These are phyloP conservation scores for Xylota sylvarum DNA, from an alignment of 2,888 invertebrate genomes.

Conservation along the genomic window DNA sequence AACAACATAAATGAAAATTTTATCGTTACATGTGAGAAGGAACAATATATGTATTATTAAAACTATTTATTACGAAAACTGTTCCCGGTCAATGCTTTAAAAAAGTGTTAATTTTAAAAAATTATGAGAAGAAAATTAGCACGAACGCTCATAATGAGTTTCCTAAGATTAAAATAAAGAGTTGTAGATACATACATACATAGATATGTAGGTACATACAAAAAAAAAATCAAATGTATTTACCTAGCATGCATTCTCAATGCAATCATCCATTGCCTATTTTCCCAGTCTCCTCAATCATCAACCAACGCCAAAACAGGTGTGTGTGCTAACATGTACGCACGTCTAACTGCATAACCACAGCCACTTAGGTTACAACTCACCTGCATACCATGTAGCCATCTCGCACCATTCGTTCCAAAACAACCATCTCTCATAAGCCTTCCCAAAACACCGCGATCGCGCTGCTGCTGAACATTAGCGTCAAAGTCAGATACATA, in stretches of 20 bases:
- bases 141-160: neutral
- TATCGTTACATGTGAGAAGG: too few species aligned
- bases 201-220: neutral
- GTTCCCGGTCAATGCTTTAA: neutral
- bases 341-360: slow-evolving; percentile 54
- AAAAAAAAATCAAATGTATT: slow-evolving; percentile 8
- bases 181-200: neutral
- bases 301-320: slow-evolving; percentile 45
- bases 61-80: neutral
- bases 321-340: slow-evolving; percentile 37
- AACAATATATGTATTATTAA: too few species aligned
- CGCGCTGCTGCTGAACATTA: slow-evolving; percentile 25
- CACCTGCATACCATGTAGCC: slow-evolving; percentile 66
- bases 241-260: slow-evolving; percentile 30
- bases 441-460: slow-evolving; percentile 39
- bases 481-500: slow-evolving; percentile 61
- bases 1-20: too few species aligned
- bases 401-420: slow-evolving; percentile 52
- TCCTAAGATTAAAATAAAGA: slow-evolving; percentile 38
- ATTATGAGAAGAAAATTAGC: slow-evolving; percentile 17
- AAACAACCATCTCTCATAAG: slow-evolving; percentile 63
- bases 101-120: slow-evolving; percentile 11
- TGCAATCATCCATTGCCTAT: slow-evolving; percentile 42
- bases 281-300: slow-evolving; percentile 38
- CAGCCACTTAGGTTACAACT: slow-evolving; percentile 38